phyloP scores from a whole-genome alignment of 1,140 invertebrate genomes.

The Ylistrum balloti region DNA sequence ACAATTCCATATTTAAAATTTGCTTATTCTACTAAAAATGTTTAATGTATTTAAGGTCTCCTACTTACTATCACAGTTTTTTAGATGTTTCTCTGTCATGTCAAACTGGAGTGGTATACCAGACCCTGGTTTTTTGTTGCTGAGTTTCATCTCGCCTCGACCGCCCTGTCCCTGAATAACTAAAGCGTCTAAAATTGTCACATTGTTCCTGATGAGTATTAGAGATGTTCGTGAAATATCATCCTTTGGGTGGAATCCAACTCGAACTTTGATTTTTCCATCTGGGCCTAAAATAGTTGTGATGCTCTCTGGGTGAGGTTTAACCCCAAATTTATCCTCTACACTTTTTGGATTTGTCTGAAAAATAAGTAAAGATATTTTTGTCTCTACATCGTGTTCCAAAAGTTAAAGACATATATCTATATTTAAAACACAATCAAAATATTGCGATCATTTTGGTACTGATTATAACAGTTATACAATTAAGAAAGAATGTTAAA shows the following conservation, averaged over 20 bases:
- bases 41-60: constrained; percentile 41
- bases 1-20: no score
- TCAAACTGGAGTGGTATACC: constrained; percentile 86
- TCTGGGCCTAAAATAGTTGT: constrained; percentile 84
- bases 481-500: no score
- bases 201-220: constrained; percentile 90
- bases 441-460: no score
- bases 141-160: constrained; percentile 93
- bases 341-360: constrained; percentile 77
- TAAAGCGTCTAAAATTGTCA: constrained; percentile 94
- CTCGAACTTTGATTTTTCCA: constrained; percentile 82
- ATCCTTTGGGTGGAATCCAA: constrained; percentile 84
- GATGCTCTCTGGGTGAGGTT: constrained; percentile 81
- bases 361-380: constrained; percentile 41
- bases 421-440: no score
- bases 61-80: constrained; percentile 89
- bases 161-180: constrained; percentile 92
- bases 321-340: constrained; percentile 82
- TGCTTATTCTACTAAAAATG: no score
- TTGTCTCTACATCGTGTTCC: no score
- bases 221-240: constrained; percentile 83
- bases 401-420: no score
- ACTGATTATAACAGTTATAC: no score
- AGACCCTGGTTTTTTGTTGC: constrained; percentile 92
- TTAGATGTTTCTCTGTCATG: constrained; percentile 91